phyloP scores from a whole-genome alignment of 2,797 vertebrate species.

The Sternotherus odoratus region DNA sequence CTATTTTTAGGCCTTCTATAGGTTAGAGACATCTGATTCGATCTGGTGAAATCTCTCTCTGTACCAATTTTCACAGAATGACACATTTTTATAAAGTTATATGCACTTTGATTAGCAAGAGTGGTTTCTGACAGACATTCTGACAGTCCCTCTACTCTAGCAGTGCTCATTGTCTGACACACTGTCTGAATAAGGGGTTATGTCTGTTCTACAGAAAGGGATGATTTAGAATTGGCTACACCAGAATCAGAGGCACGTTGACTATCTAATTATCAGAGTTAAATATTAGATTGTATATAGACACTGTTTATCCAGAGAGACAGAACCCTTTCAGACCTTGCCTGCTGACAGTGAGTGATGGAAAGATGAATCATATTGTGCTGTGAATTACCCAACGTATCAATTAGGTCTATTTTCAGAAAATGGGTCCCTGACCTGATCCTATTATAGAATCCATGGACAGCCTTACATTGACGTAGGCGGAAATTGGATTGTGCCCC shows the following conservation, averaged over 20 bases:
- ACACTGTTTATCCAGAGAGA: neutral
- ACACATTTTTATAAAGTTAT: neutral
- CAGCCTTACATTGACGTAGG: neutral
- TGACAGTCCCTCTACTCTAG: neutral
- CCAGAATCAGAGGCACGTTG: neutral
- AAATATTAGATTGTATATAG: neutral
- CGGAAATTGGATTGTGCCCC: neutral
- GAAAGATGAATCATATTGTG: neutral
- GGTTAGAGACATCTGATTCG: neutral
- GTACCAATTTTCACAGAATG: neutral
- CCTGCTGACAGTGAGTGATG: neutral
- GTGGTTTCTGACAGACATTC: neutral
- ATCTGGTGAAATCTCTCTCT: neutral
- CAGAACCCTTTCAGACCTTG: fast-evolving
- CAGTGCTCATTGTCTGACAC: neutral
- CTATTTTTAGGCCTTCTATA: neutral
- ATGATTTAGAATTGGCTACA: neutral
- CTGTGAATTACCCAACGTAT: neutral
- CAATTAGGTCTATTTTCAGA: neutral
- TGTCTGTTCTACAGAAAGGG: neutral
- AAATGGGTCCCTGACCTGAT: neutral
- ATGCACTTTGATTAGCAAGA: neutral
- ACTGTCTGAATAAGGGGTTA: neutral
- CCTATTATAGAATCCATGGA: neutral
- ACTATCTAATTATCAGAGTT: neutral